Evolutionary conservation across 2,113 vertebrate species (phyloP).

Genomic region (Archilochus colubris): DNA sequence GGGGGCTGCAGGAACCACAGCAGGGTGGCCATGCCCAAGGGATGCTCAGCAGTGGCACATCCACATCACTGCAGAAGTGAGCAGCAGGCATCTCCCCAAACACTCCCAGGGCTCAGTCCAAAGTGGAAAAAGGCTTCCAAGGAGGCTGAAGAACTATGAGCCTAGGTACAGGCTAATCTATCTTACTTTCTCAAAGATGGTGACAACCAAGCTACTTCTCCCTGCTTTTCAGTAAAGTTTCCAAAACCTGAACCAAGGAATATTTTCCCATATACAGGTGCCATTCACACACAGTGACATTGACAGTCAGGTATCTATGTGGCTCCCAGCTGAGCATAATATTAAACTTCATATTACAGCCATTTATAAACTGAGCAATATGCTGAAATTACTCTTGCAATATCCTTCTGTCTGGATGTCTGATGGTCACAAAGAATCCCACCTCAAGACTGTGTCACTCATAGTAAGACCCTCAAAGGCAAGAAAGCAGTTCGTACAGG

Average conservation of each 20-base stretch:
- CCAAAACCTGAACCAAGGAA: background rate
- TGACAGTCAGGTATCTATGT: background rate
- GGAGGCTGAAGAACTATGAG: background rate
- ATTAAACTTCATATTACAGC: background rate
- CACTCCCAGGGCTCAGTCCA: too few relatives aligned
- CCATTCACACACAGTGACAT: background rate
- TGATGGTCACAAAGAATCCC: background rate
- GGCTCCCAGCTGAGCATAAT: background rate
- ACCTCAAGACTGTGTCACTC: background rate
- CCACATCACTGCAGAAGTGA: accelerated
- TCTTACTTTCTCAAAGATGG: background rate
- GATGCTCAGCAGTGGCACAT: background rate
- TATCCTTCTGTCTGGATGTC: background rate
- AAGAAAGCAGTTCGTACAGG: background rate
- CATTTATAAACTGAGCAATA: background rate
- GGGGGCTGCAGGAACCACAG: background rate
- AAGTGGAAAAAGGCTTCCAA: background rate
- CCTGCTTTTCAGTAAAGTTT: background rate
- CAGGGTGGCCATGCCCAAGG: accelerated
- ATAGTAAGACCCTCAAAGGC: background rate
- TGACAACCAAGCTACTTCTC: background rate
- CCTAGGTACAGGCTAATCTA: background rate
- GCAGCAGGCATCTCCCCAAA: background rate
- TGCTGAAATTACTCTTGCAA: background rate
- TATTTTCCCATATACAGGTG: background rate